phyloP scores from a whole-genome alignment of 2,113 vertebrate species.

The cattle (Bos taurus) region ARS-UCD2.0 NC_037335.1:14815001-14815500 shows the following conservation, averaged over 20 bases:
- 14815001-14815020: not conserved
- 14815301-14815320: not conserved
- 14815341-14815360: not conserved
- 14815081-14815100: not conserved
- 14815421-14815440: constrained; percentile 49
- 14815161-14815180: not conserved
- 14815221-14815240: not conserved
- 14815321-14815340: not conserved
- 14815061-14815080: not conserved
- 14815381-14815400: constrained; percentile 46
- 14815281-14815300: not conserved
- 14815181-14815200: not conserved
- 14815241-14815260: not conserved
- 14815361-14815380: constrained; percentile 39
- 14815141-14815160: not conserved
- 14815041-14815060: not conserved
- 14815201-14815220: not conserved
- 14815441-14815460: constrained; percentile 42
- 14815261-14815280: not conserved
- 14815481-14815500: constrained; percentile 1
- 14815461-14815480: constrained; percentile 23
- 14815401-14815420: constrained; percentile 38
- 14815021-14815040: not conserved
- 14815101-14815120: not conserved
- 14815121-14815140: not conserved